Percentiles rank a stretch among this genome's conserved stretches.
These are phyloP conservation scores for Hydrocynus forskahlii DNA, from an alignment of 2,797 vertebrate genomes.

Conservation along the genomic window DNA sequence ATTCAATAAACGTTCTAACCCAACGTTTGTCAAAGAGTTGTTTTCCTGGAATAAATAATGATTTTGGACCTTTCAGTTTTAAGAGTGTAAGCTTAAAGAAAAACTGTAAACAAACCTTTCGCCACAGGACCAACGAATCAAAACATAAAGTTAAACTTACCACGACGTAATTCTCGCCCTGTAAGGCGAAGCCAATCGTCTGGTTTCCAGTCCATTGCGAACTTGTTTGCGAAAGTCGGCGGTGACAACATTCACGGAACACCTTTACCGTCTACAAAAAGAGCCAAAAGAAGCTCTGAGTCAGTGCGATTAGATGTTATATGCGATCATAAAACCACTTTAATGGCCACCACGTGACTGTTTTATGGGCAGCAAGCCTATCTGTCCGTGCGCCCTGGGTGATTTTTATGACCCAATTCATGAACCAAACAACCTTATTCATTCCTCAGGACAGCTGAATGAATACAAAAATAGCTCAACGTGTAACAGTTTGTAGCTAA, in stretches of 20 bases:
- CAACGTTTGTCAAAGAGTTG: too few species aligned
- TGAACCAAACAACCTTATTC: slow-evolving; percentile 97
- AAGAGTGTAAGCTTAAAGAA: neutral
- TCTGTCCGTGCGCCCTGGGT: slow-evolving; percentile 95
- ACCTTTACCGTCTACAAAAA: slow-evolving; percentile 90
- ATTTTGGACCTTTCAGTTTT: neutral
- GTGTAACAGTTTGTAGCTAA: slow-evolving; percentile 95
- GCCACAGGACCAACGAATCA: neutral
- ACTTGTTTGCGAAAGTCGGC: slow-evolving; percentile 79
- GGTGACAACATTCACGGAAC: slow-evolving; percentile 88
- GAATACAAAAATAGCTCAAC: slow-evolving; percentile 84
- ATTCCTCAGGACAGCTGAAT: slow-evolving; percentile 97
- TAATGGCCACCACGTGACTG: slow-evolving; percentile 99
- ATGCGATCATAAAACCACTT: slow-evolving; percentile 99
- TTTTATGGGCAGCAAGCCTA: slow-evolving; percentile 99
- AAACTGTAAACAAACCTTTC: neutral
- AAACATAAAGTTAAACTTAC: slow-evolving; percentile 82
- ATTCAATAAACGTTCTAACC: too few species aligned
- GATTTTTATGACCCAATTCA: slow-evolving; percentile 99
- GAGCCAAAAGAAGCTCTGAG: slow-evolving; percentile 96
- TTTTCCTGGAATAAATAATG: too few species aligned
- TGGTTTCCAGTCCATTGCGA: slow-evolving; percentile 69
- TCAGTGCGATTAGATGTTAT: slow-evolving; percentile 99
- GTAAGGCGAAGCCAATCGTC: slow-evolving; percentile 63
- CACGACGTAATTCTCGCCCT: slow-evolving; percentile 82